Evolutionary conservation across 2,797 vertebrate genomes (phyloP).

Genomic region (Falco biarmicus): DNA sequence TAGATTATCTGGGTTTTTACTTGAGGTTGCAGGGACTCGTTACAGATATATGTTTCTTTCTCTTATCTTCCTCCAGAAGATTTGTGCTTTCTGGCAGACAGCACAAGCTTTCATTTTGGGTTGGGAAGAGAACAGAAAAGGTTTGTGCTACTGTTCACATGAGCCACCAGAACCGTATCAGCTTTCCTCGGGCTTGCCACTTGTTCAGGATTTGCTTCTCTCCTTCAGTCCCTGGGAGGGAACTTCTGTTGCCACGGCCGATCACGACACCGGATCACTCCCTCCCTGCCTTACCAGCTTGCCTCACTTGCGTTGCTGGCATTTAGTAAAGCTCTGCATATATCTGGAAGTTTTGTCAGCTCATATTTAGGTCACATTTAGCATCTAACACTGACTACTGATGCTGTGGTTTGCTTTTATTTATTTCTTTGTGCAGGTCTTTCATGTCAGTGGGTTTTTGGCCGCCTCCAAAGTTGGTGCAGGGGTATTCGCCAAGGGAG

Average conservation of each 20-base stretch:
- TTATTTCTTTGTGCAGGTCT: not conserved
- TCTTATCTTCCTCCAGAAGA: slow-evolving; percentile 16
- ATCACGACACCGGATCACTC: not conserved
- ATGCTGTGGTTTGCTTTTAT: not conserved
- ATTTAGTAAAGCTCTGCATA: not conserved
- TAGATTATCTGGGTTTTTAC: slow-evolving; percentile 41
- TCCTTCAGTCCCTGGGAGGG: not conserved
- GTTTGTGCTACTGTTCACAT: not conserved
- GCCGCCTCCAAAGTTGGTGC: not conserved
- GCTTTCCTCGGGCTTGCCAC: not conserved
- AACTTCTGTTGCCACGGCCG: not conserved
- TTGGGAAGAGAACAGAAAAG: not conserved
- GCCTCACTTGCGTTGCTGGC: not conserved
- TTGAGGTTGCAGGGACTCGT: not conserved
- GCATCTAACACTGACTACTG: not conserved
- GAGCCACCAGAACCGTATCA: not conserved
- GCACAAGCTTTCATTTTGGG: not conserved
- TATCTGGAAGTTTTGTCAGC: not conserved
- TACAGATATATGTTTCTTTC: not conserved
- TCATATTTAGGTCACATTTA: not conserved
- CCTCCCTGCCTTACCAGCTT: not conserved
- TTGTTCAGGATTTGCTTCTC: not conserved
- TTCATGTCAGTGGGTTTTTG: not conserved
- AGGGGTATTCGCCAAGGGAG: not conserved
- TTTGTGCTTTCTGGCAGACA: not conserved